Conservation (phyloP, 2,797 vertebrate species). For the Tenualosa thibaudeaui region DNA sequence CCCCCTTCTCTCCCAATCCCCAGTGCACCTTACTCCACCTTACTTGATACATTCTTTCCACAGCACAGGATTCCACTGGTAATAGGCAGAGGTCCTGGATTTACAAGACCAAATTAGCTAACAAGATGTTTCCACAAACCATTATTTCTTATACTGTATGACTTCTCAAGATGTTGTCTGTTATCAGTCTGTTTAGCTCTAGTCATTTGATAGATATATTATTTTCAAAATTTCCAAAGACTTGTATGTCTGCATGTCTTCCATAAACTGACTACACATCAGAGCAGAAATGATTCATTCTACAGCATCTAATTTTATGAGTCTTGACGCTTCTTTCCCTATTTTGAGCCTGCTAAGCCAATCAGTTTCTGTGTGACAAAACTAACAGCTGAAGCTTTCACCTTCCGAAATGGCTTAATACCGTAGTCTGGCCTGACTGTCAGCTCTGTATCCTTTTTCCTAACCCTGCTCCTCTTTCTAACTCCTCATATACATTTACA, state of each 20-base stretch:
- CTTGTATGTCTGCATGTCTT: neutral
- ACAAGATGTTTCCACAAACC: slow-evolving; percentile 58
- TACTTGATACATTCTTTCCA: slow-evolving; percentile 60
- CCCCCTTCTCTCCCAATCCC: slow-evolving; percentile 37
- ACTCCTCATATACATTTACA: slow-evolving; percentile 63
- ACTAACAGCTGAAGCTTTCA: slow-evolving; percentile 49
- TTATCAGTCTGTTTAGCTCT: neutral
- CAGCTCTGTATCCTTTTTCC: slow-evolving; percentile 38
- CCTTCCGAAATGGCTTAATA: slow-evolving; percentile 33
- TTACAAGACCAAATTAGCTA: slow-evolving; percentile 61
- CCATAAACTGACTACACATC: no score
- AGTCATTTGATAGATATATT: no score
- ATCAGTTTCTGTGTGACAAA: slow-evolving; percentile 31
- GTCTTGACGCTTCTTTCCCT: neutral
- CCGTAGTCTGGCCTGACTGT: slow-evolving; percentile 28
- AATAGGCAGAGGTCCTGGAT: slow-evolving; percentile 66
- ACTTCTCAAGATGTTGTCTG: neutral
- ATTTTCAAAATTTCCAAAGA: neutral
- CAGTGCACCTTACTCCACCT: slow-evolving; percentile 42
- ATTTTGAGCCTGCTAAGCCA: neutral
- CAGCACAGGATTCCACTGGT: slow-evolving; percentile 61
- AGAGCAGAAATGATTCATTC: no score
- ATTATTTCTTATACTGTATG: slow-evolving; percentile 36
- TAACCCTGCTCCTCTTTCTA: slow-evolving; percentile 60
- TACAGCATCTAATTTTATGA: no score